Evolutionary conservation across 2,113 vertebrate species (phyloP).

Genomic region (Benitochromis conjunctus): DNA sequence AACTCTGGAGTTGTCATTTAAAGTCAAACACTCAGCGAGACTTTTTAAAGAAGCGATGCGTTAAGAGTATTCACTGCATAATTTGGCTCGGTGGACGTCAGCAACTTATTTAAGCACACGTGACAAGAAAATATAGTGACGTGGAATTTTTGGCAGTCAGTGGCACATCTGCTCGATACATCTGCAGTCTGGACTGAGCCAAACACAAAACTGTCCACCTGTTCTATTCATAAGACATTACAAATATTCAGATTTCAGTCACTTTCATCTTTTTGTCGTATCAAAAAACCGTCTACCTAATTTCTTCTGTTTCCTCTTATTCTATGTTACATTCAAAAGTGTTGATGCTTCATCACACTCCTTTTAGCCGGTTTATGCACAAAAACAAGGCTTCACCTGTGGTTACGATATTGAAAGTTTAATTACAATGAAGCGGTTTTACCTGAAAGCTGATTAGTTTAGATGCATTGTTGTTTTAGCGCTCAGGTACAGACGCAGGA

Average conservation of each 20-base stretch:
- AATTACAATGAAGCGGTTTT: background rate
- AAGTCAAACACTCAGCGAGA: background rate
- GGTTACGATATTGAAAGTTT: background rate
- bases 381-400: background rate
- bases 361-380: background rate
- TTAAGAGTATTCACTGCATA: background rate
- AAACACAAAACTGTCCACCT: background rate
- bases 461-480: background rate
- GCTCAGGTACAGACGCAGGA: background rate
- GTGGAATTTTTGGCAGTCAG: background rate
- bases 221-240: background rate
- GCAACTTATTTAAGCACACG: background rate
- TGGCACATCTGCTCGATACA: background rate
- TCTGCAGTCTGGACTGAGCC: background rate
- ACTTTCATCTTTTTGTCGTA: background rate
- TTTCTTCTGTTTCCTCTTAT: background rate
- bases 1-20: constrained; percentile 6
- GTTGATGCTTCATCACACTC: background rate
- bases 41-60: background rate
- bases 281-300: background rate
- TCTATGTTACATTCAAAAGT: background rate
- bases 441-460: background rate
- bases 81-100: background rate
- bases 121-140: background rate
- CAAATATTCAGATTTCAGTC: background rate